Evolutionary conservation across 2,888 invertebrate species (phyloP), one percentile per base, ranked within the genome.

Genomic region (Helleia helle): DNA sequence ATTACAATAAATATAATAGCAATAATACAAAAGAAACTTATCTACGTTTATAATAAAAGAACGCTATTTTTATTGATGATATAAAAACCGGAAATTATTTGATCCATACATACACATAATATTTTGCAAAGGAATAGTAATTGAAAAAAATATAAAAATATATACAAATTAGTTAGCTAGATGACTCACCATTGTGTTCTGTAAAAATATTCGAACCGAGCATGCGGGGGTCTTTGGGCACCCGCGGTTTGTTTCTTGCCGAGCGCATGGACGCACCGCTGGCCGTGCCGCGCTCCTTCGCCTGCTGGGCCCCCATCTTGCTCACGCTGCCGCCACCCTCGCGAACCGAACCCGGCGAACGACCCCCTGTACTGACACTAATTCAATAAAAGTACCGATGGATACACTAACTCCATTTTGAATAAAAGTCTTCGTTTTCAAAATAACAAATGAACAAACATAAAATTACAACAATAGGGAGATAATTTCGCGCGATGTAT

Each of bases 181-280:
- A 44, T 55, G 50, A 87, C 92, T 90, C 86, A 96, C 96, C 96
- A 83, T 93, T 95, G 77, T 96, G 96, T 86, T 96, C 96, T 27
- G 95, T 95, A 84, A 96, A 96, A 75, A 96, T 94, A 86, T 96
- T 96, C 62, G 94, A 92, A 65, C 94, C 93, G 64, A 93, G 91
- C 62, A 90, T 89, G 74, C 93, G 90, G 71, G 91, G 91, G 88
- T 95, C 95, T 86, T 94, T 93, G 48, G 89, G 88, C 61, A 88
- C 87, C 67, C 91, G 87, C 57, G 91, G 90, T 83, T 93, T 92
- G 69, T 88, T 91, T 65, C 93, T 89, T 47, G 90, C 87, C 52
- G 91, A 90, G 67, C 92, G 90, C 70, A 91, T 88, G 57, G 92
- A 90, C 65, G 90, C 90, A 62, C 89, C 92, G 71, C 88, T 87